These are phyloP conservation scores for Colletes latitarsis DNA, from an alignment of 1,140 invertebrate species.

Conservation along the genomic window DNA sequence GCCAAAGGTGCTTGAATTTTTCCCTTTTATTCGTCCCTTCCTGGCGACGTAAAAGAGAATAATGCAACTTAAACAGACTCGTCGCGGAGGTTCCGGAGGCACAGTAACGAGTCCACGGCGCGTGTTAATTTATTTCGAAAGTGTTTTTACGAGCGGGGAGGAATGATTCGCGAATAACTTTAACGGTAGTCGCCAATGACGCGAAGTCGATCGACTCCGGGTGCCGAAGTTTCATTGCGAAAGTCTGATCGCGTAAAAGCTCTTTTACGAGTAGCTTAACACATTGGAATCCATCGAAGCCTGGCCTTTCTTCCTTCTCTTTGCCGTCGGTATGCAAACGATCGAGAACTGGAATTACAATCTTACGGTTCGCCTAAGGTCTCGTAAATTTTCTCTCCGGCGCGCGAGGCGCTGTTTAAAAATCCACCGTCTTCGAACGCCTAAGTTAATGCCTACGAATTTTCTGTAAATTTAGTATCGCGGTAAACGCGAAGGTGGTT, in stretches of 20 bases:
- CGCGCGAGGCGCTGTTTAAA: background rate
- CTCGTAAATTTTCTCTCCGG: background rate
- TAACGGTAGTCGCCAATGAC: background rate
- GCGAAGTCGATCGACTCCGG: conserved; percentile 38
- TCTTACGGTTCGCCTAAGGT: conserved; percentile 1
- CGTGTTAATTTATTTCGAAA: conserved; percentile 12
- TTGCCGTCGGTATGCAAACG: background rate
- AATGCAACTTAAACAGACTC: background rate
- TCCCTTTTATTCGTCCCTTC: background rate
- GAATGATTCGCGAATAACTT: conserved; percentile 5
- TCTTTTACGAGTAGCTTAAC: conserved; percentile 59
- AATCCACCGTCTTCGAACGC: background rate
- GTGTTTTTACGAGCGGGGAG: conserved; percentile 7
- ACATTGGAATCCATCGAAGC: conserved; percentile 32
- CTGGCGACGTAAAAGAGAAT: background rate
- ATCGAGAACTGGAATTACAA: conserved; percentile 30
- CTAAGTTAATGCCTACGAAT: too few species aligned
- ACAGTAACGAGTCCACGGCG: background rate
- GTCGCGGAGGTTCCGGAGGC: background rate
- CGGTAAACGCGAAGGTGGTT: too few species aligned
- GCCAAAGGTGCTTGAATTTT: background rate
- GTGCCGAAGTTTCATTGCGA: conserved; percentile 55
- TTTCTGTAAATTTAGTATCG: too few species aligned
- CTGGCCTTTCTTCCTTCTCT: conserved; percentile 11
- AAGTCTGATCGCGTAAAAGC: conserved; percentile 61